Conservation (phyloP, 2,113 vertebrate genomes). For the Leptosomus discolor region DNA sequence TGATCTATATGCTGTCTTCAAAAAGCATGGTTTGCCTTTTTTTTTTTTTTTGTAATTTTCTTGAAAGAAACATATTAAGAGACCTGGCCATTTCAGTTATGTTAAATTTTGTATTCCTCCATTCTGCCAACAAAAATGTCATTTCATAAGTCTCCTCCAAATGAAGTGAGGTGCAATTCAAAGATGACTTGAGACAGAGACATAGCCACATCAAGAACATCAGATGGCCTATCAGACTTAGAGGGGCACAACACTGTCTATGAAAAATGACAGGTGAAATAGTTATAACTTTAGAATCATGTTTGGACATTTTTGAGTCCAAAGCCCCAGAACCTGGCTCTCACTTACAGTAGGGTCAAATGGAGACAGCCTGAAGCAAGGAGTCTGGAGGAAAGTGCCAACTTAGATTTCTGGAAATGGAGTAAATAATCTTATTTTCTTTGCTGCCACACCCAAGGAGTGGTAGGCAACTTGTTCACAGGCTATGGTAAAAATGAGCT, state of each 20-base stretch:
- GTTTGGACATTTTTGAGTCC: background rate
- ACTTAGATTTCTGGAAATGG: background rate
- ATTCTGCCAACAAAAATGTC: background rate
- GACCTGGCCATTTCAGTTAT: background rate
- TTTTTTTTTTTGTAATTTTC: background rate
- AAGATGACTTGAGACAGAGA: background rate
- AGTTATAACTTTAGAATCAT: background rate
- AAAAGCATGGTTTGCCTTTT: background rate
- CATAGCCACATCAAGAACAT: background rate
- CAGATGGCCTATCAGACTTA: background rate
- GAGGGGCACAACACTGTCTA: background rate
- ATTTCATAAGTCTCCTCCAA: background rate
- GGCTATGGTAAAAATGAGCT: conserved; percentile 8
- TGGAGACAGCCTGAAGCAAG: background rate
- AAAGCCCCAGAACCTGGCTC: background rate
- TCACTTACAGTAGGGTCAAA: background rate
- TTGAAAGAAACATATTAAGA: background rate
- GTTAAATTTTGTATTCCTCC: background rate
- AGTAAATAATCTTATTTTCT: background rate
- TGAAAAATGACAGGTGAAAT: background rate
- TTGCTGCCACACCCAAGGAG: background rate
- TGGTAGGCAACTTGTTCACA: background rate
- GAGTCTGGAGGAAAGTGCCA: background rate
- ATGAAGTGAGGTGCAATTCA: background rate
- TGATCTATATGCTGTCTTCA: background rate